phyloP scores from a whole-genome alignment of 2,888 invertebrate species.

The Ditula angustiorana region DNA sequence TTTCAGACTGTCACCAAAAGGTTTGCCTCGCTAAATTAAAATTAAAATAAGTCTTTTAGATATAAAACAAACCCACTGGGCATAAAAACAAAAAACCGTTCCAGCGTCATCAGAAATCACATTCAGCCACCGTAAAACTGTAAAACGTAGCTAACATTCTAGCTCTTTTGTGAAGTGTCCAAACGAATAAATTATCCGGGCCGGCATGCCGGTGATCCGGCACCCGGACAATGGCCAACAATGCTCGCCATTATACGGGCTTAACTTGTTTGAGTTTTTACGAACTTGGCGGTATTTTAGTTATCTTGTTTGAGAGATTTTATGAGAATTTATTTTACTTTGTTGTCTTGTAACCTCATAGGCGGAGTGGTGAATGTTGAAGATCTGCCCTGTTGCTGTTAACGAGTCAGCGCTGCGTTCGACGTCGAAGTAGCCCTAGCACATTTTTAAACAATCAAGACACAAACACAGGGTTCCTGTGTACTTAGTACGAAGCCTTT shows the following conservation, averaged over 20 bases:
- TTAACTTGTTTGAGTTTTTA: conserved; percentile 35
- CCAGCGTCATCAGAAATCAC: not conserved
- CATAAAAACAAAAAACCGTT: not conserved
- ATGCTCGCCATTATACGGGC: conserved; percentile 24
- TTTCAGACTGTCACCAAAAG: no score
- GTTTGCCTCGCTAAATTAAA: no score
- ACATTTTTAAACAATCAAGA: no score
- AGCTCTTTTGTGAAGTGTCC: conserved; percentile 26
- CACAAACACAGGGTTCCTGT: no score
- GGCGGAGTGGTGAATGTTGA: not conserved
- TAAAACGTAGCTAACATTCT: conserved; percentile 23
- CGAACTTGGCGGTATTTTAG: conserved; percentile 27
- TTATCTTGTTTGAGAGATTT: not conserved
- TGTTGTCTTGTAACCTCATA: not conserved
- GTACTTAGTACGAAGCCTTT: no score
- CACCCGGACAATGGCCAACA: conserved; percentile 20
- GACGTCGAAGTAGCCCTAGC: no score
- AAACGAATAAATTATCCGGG: conserved; percentile 28
- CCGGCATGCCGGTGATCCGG: conserved; percentile 6
- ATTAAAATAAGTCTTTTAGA: no score
- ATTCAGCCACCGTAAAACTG: conserved; percentile 14
- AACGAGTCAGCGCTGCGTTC: no score
- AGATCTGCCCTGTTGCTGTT: not conserved
- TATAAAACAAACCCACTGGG: no score
- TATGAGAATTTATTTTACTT: not conserved